Percentiles rank a stretch among this genome's conserved stretches.
phyloP scores from a whole-genome alignment of 2,797 vertebrate genomes.

The Parauchenoglanis punctatus region DNA sequence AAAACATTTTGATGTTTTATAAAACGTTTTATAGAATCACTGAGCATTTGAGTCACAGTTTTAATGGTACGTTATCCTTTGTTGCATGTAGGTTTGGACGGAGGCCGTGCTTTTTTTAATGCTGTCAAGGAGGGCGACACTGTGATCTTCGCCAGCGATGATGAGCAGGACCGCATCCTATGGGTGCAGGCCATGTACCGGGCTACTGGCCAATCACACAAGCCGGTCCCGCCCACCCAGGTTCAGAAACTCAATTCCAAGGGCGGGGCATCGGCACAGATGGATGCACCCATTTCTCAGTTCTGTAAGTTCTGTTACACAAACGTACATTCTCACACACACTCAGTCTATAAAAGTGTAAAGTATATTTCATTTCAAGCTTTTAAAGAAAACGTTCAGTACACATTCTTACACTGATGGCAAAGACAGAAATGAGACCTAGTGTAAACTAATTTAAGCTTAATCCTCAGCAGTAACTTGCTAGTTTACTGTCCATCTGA shows the following conservation, averaged over 20 bases:
- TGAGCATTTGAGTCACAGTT: background rate
- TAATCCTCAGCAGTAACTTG: background rate
- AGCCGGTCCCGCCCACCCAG: conserved; percentile 98
- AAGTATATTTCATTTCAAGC: background rate
- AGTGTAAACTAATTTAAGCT: background rate
- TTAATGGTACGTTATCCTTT: background rate
- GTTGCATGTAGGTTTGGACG: conserved; percentile 87
- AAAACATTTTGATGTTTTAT: background rate
- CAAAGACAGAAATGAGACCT: background rate
- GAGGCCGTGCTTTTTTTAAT: conserved; percentile 97
- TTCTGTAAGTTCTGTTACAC: conserved; percentile 94
- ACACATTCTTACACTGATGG: background rate
- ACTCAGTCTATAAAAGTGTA: background rate
- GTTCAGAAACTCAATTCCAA: conserved; percentile 99
- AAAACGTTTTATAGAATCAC: background rate
- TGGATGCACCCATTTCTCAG: conserved; percentile 99
- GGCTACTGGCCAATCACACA: conserved; percentile 98
- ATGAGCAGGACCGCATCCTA: conserved; percentile 98
- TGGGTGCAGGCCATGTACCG: conserved; percentile 99
- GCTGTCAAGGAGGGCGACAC: conserved; percentile 99
- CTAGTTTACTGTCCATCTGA: background rate
- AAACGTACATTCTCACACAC: conserved; percentile 49
- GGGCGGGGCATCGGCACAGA: conserved; percentile 94
- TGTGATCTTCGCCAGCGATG: conserved; percentile 97
- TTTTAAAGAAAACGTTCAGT: background rate